Evolutionary conservation across 2,113 vertebrate genomes (phyloP).

Genomic region (Caloenas nicobarica): DNA sequence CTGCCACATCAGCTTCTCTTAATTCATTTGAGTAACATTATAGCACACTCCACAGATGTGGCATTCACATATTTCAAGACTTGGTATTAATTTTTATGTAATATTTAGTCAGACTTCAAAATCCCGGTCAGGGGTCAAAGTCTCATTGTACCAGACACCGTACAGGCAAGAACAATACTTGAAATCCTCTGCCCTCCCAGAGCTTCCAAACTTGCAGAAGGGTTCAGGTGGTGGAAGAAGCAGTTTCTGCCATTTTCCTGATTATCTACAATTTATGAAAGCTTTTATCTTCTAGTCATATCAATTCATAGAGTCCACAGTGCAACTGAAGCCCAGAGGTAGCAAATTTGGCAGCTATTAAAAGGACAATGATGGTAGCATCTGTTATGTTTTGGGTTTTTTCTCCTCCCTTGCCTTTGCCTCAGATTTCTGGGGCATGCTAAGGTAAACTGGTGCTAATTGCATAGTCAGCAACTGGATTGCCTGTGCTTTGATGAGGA

Average conservation of each 20-base stretch:
- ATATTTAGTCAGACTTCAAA: neutral
- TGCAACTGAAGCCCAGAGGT: neutral
- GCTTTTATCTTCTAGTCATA: neutral
- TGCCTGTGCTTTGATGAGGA: neutral
- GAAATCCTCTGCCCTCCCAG: neutral
- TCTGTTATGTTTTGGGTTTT: neutral
- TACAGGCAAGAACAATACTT: neutral
- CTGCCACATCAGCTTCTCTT: rapidly evolving
- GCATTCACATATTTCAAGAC: neutral
- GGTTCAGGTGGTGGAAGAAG: neutral
- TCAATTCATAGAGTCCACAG: neutral
- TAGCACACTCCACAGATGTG: neutral
- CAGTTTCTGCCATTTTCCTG: neutral
- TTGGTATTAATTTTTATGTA: neutral
- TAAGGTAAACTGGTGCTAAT: neutral
- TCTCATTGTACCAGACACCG: neutral
- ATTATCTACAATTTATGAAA: neutral
- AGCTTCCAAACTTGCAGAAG: neutral
- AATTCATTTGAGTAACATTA: neutral
- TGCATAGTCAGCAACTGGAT: neutral
- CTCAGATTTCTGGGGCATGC: neutral
- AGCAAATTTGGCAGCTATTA: neutral
- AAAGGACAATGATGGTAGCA: neutral
- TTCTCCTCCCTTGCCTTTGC: neutral
- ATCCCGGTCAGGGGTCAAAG: neutral